Base-by-base conservation (phyloP, 2,797 vertebrate species). In the Zalophus californianus region DNA sequence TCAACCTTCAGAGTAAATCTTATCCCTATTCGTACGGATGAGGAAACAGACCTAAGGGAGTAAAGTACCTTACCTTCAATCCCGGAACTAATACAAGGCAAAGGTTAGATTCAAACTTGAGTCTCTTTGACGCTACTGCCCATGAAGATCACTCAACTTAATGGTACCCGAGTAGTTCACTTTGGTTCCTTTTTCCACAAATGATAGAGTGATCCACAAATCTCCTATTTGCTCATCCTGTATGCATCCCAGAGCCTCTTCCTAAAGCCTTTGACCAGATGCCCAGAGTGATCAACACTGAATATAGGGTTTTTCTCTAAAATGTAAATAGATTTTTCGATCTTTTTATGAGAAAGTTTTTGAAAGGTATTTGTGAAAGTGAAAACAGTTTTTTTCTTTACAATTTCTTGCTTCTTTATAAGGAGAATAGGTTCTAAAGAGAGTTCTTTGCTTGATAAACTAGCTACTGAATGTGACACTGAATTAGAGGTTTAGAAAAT, bases 281-380 rank as follows among this genome's bases (percentile, higher is more conserved):
- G 7, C 35, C 23, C 23, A 54, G 25, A 20, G 23, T 75, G 15
- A 48, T 82, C 52, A 64, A 54, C 44, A 48, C 38, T 60, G n/a
- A 80, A n/a, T 75, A 35, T 44, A 50, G 60, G 20, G 3, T 20
- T 73, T 90, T 92, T 56, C 52, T 96, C 72, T 66, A 60, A 93
- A 72, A 32, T 38, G 2, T 44, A 68, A 84, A 48, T 80, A 38
- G 25, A 60, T 82, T 79, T 93, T 41, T 68, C 27, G 70, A n/a
- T 54, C 86, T 27, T 88, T 93, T 93, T 73, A 32, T 52, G 54
- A 90, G 27, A 82, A 86, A 14, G 18, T 80, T 83, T 86, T 83
- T 48, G 54, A 82, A 90, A 88, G 25, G 27, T 92, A 44, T n/a
- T 60, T 52, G 13, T 91, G 12, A 86, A 84, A 77, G 21, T 64